Conservation (phyloP, 2,888 invertebrate genomes). For the Notocelia uddmanniana region DNA sequence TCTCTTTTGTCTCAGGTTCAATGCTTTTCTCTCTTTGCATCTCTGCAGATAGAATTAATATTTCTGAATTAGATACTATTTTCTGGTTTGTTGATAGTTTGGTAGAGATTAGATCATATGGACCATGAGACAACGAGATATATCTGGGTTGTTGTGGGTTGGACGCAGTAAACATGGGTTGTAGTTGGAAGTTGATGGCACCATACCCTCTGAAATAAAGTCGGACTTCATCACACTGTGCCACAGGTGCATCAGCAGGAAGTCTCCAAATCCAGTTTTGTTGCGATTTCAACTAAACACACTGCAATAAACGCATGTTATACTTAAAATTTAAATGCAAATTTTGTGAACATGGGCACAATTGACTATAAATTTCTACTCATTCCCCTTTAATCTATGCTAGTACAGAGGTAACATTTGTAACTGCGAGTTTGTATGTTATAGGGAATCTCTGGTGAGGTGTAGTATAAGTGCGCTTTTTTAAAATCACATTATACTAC, state of each 20-base stretch:
- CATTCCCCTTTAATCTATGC: background rate
- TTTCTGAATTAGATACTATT: slow-evolving; percentile 70
- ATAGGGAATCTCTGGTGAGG: background rate
- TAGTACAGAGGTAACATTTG: too few relatives aligned
- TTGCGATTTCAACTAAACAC: slow-evolving; percentile 69
- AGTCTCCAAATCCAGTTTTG: slow-evolving; percentile 70
- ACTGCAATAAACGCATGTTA: background rate
- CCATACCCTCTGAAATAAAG: slow-evolving; percentile 86
- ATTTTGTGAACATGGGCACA: background rate
- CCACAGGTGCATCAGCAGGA: slow-evolving; percentile 67
- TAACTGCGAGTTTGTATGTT: background rate
- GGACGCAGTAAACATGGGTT: slow-evolving; percentile 82
- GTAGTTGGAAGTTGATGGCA: slow-evolving; percentile 79
- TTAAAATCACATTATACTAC: too few relatives aligned
- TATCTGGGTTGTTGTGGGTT: slow-evolving; percentile 87
- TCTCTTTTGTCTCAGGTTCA: slow-evolving; percentile 83
- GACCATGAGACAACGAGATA: slow-evolving; percentile 88
- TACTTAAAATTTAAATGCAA: slow-evolving; percentile 25
- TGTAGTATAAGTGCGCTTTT: too few relatives aligned
- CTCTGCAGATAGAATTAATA: slow-evolving; percentile 85
- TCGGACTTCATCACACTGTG: slow-evolving; percentile 80
- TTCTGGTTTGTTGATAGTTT: slow-evolving; percentile 54
- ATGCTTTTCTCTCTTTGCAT: slow-evolving; percentile 79
- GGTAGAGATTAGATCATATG: slow-evolving; percentile 84
- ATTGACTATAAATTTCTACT: background rate